Percentiles rank a stretch among this genome's conserved stretches.
phyloP scores from a whole-genome alignment of 2,113 vertebrate species.

The Gymnobelideus leadbeateri region DNA sequence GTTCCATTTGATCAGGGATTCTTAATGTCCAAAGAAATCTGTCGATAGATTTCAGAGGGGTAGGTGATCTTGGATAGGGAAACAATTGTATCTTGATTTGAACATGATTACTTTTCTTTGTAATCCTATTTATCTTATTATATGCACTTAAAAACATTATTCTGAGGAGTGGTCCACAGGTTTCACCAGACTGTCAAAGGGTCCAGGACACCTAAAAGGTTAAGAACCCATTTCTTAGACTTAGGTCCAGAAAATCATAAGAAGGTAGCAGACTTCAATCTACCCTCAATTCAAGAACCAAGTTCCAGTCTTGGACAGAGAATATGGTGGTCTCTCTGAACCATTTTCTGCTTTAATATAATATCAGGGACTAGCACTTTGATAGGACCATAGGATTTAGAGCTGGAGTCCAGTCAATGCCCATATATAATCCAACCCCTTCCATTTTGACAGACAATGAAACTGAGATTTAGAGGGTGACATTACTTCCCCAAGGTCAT shows the following conservation, averaged over 20 bases:
- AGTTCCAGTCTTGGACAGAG: neutral
- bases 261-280: constrained; percentile 7
- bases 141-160: neutral
- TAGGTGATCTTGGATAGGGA: neutral
- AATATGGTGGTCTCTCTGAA: neutral
- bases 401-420: neutral
- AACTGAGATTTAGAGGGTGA: neutral
- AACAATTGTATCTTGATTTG: neutral
- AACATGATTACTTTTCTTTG: neutral
- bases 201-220: neutral
- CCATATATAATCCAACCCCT: neutral
- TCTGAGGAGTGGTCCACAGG: neutral
- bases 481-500: neutral
- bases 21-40: neutral
- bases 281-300: neutral
- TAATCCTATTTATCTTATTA: neutral
- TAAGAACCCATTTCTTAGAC: neutral
- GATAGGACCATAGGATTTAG: neutral
- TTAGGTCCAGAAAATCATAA: neutral
- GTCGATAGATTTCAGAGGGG: neutral
- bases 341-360: neutral
- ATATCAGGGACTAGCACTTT: neutral
- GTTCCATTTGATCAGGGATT: neutral
- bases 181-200: neutral
- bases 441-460: neutral